phyloP scores from a whole-genome alignment of 2,113 vertebrate genomes.

The Craseonycteris thonglongyai region DNA sequence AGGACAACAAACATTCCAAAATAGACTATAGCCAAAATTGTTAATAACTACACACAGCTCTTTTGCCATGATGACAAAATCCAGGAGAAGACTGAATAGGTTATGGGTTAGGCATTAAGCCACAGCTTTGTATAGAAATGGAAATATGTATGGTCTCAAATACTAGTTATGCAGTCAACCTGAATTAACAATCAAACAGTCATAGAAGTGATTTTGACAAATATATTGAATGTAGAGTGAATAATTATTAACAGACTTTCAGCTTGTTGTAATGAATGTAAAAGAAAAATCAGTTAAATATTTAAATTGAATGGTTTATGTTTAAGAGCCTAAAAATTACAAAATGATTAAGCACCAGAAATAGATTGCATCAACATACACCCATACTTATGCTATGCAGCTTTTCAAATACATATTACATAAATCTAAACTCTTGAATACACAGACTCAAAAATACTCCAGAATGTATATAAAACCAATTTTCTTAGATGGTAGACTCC shows the following conservation, averaged over 20 bases:
- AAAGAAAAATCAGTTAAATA: neutral
- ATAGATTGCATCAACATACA: neutral
- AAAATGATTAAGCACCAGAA: constrained; percentile 9
- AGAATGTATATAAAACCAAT: neutral
- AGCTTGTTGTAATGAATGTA: neutral
- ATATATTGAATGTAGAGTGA: neutral
- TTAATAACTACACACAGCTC: constrained; percentile 40
- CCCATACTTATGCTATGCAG: neutral
- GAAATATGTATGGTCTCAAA: neutral
- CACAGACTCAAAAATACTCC: neutral
- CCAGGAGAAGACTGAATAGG: neutral
- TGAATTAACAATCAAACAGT: constrained; percentile 9
- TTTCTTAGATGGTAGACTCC: neutral
- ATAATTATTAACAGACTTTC: neutral
- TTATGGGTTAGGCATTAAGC: neutral
- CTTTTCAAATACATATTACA: neutral
- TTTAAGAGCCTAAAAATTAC: neutral
- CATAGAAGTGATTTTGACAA: neutral
- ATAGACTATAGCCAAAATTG: constrained; percentile 43
- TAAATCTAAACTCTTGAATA: neutral
- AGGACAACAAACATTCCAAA: constrained; percentile 60
- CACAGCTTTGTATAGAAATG: neutral
- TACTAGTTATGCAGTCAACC: neutral
- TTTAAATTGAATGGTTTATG: neutral
- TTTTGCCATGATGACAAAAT: constrained; percentile 27